These are phyloP conservation scores for Erpobdella octoculata DNA, from an alignment of 2,888 invertebrate species.

Conservation along the genomic window DNA sequence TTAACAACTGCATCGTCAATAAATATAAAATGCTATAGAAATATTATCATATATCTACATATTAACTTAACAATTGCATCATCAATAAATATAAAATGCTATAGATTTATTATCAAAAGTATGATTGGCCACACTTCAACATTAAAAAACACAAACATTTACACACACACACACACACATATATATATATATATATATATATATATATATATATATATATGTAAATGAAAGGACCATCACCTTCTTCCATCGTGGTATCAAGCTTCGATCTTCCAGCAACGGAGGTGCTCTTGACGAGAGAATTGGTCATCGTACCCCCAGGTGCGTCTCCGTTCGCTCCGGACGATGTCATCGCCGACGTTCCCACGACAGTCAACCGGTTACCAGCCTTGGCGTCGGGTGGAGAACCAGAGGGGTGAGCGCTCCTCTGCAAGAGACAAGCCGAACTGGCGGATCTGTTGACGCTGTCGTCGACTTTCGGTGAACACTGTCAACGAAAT, in stretches of 20 bases:
- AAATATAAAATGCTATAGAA: no score
- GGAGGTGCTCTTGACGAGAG: slow-evolving; percentile 16
- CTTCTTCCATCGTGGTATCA: not conserved
- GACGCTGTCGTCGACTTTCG: slow-evolving; percentile 12
- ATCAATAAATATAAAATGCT: not conserved
- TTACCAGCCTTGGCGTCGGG: not conserved
- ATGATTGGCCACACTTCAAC: not conserved
- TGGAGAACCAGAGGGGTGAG: not conserved
- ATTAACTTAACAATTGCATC: no score
- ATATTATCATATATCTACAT: no score
- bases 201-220: no score
- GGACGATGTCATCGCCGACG: not conserved
- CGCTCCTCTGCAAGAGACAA: slow-evolving; percentile 8
- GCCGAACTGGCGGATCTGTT: slow-evolving; percentile 12
- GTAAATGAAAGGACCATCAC: no score
- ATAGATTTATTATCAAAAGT: not conserved
- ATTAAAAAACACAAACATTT: not conserved
- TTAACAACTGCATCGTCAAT: no score
- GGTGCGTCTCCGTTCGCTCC: not conserved
- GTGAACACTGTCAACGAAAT: not conserved
- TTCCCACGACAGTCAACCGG: not conserved
- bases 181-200: no score
- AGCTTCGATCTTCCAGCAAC: slow-evolving; percentile 4
- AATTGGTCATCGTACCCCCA: not conserved
- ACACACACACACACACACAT: no score